Base-by-base conservation (phyloP, 2,888 invertebrate species). In the Allygus modestus region DNA sequence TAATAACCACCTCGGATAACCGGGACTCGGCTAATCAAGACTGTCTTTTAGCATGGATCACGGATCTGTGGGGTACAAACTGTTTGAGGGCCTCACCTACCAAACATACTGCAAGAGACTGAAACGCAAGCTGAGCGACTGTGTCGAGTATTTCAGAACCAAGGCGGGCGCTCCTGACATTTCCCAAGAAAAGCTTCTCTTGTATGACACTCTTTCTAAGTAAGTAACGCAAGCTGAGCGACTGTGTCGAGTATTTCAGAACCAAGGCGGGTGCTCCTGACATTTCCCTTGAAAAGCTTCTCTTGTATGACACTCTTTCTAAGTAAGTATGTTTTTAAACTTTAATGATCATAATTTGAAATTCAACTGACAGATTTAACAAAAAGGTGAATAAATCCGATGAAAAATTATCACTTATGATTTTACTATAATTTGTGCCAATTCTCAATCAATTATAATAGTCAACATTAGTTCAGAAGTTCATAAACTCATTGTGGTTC, bases 1-100 rank as follows among this genome's bases (percentile, higher is more conserved):
- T n/a, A n/a, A n/a, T n/a, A n/a, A n/a, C n/a, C n/a, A n/a, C n/a
- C n/a, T n/a, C n/a, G n/a, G n/a, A n/a, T n/a, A n/a, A n/a, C n/a
- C n/a, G n/a, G n/a, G n/a, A n/a, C n/a, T n/a, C n/a, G n/a, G n/a
- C n/a, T n/a, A n/a, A n/a, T n/a, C n/a, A n/a, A n/a, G n/a, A n/a
- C n/a, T 54, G 15, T 54, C 1, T 81, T 54, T 81, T 58, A 81
- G 33, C 9, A 20, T 17, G 28, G 92, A 93, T 87, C 91, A 91
- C 84, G 93, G 93, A 79, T 94, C 96, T 85, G 93, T 96, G 0
- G 95, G 96, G 0, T 93, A 94, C 86, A 94, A 94, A 89, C 96
- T 96, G 90, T 96, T 96, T 89, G 94, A 95, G 86, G 94, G 93
- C 0, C 92, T 95, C 89, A 92, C 94, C 17, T 93, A 95, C 88